A percentile compares a stretch with the other conserved stretches of the same genome.
phyloP scores from a whole-genome alignment of 2,797 vertebrate genomes.

The Platalea minor region DNA sequence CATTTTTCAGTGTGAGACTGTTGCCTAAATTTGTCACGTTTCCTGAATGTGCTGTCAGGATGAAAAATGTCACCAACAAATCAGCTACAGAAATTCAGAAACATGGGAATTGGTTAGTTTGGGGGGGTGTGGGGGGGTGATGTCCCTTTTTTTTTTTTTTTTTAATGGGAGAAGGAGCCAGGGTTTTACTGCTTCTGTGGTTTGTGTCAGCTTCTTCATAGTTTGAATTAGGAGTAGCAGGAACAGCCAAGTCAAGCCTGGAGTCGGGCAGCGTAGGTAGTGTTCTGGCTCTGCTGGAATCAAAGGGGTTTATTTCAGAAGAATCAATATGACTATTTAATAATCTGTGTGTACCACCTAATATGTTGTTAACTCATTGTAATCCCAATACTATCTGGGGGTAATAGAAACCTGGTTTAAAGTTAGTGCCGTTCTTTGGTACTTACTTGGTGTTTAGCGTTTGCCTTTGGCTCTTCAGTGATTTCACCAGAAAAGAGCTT shows the following conservation, averaged over 20 bases:
- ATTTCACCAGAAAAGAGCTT: background rate
- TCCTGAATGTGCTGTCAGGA: conserved; percentile 56
- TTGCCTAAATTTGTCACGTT: conserved; percentile 47
- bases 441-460: background rate
- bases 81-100: conserved; percentile 40
- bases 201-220: background rate
- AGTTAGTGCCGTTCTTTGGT: background rate
- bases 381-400: background rate
- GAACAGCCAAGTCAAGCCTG: background rate
- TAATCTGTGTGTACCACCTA: background rate
- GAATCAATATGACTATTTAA: background rate
- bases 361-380: background rate
- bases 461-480: background rate
- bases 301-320: background rate
- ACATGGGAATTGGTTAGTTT: background rate
- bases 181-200: background rate
- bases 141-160: background rate
- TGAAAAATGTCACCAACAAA: conserved; percentile 55
- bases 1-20: conserved; percentile 55
- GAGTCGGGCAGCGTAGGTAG: background rate
- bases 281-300: background rate
- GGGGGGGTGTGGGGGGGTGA: too few relatives aligned
- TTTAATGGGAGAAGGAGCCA: background rate
- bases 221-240: background rate
- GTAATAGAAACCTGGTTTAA: background rate